Evolutionary conservation across 2,888 invertebrate species (phyloP), one percentile per base, ranked within the genome.

Genomic region (Agrochola circellaris): DNA sequence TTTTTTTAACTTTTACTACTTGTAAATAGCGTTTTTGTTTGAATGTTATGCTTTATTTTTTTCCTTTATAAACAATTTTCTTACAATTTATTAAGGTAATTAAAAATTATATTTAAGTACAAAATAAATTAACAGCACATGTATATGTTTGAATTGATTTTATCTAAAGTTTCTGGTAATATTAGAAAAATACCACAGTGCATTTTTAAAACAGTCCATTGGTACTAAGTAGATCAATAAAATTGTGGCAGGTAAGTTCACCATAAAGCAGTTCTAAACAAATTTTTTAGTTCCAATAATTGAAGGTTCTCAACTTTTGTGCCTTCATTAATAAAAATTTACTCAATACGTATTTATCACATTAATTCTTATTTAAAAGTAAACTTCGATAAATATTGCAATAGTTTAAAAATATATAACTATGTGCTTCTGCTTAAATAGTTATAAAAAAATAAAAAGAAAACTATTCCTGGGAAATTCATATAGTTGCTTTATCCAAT

Each of bases 221-320:
- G 20, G 0, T 48, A 26, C 0, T 38, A 51, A 20, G 20, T 42
- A 38, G 38, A 38, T 51, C 26, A 15, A 20, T 30, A 30, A 20
- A 34, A 26, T 45, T 23, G 23, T n/a, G 17, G 45, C 54, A 5
- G 64, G 81, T 74, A 81, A 81, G 81, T 78, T 64, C 20, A 38
- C 30, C 13, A 30, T 42, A 62, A 15, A 30, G 4, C 23, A 56
- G 42, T 30, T 48, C 11, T 62, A 23, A 54, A 38, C 9, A 17
- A 26, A 4, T 45, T n/a, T n/a, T 30, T n/a, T 51, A 45, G 13
- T 34, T 45, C 23, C 23, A 67, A 8, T 54, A 54, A 38, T 45
- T n/a, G 9, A 34, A 67, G 1, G 9, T 51, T 17, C 15, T 48
- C 4, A 66, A 15, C 1, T 58, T 26, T 58, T 58, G 26, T 26